Conservation (phyloP, 2,113 vertebrate species). For the Gymnogyps californianus region DNA sequence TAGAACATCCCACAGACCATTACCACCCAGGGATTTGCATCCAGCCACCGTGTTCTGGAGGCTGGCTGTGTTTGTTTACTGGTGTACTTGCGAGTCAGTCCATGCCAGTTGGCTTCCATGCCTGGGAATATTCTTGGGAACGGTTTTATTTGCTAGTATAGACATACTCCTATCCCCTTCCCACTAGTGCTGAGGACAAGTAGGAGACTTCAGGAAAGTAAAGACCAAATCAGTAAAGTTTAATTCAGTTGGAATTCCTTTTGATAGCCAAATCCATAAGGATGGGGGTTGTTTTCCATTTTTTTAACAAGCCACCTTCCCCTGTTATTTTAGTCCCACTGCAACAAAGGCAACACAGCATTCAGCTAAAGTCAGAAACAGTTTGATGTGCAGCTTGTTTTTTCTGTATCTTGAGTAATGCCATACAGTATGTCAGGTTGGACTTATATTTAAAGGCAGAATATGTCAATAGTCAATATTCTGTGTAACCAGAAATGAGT, state of each 20-base stretch:
- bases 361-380: background rate
- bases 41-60: background rate
- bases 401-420: background rate
- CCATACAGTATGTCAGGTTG: background rate
- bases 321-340: background rate
- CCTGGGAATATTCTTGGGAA: background rate
- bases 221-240: background rate
- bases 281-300: accelerated
- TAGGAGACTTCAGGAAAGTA: background rate
- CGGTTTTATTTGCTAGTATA: background rate
- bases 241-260: background rate
- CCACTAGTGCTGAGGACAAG: background rate
- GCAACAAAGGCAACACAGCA: background rate
- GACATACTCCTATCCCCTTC: background rate
- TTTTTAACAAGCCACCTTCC: background rate
- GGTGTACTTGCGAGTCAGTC: background rate
- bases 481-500: background rate
- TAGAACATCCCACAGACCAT: background rate
- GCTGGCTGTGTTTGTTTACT: background rate
- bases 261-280: background rate
- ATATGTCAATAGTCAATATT: background rate
- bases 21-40: slow-evolving; percentile 6
- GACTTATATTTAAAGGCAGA: background rate
- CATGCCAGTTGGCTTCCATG: background rate
- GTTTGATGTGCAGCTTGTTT: background rate